phyloP scores from a whole-genome alignment of 2,113 vertebrate species.

The Antechinus stuartii region DNA sequence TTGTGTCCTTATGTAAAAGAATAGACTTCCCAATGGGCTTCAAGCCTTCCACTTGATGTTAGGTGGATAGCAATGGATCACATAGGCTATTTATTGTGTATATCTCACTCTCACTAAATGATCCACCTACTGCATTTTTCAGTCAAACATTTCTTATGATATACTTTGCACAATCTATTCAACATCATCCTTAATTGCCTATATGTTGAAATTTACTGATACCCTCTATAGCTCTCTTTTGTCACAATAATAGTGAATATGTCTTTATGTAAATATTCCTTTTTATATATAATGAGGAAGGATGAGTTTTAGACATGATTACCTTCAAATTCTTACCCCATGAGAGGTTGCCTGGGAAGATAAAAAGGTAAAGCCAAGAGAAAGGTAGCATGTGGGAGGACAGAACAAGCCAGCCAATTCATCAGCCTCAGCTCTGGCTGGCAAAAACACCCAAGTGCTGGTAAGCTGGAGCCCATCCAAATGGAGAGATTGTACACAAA shows the following conservation, averaged over 20 bases:
- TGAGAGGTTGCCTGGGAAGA: neutral
- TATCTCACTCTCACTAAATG: neutral
- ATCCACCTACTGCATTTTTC: neutral
- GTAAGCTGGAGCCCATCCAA: neutral
- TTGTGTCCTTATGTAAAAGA: neutral
- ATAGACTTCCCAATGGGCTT: neutral
- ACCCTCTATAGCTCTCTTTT: neutral
- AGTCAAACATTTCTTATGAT: neutral
- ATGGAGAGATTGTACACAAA: neutral
- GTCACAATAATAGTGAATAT: neutral
- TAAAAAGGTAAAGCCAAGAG: conserved; percentile 31
- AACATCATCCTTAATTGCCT: neutral
- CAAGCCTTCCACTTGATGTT: neutral
- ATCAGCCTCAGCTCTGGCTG: conserved; percentile 11
- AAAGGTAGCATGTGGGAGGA: neutral
- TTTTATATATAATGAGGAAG: neutral
- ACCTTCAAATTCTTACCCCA: neutral
- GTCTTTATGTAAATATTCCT: neutral
- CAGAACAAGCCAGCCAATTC: neutral
- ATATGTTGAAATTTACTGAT: neutral
- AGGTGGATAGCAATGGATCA: neutral
- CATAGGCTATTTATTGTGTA: neutral
- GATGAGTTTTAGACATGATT: neutral
- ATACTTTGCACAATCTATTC: neutral
- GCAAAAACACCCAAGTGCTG: neutral